A percentile compares a stretch with the other conserved stretches of the same genome.
phyloP scores from a whole-genome alignment of 2,113 vertebrate genomes.

The Rynchops niger region DNA sequence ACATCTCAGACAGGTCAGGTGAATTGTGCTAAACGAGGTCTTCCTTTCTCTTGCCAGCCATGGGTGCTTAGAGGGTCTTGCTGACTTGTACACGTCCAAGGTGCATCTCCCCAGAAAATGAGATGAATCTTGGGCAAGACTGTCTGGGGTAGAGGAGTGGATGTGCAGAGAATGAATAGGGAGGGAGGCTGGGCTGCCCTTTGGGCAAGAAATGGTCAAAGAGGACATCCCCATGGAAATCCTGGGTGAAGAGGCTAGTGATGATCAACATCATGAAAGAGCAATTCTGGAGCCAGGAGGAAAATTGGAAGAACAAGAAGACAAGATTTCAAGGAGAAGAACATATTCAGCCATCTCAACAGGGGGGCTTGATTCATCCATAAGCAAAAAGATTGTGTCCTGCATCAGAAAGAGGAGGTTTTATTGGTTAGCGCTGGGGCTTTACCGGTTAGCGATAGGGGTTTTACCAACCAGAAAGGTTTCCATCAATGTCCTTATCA shows the following conservation, averaged over 20 bases:
- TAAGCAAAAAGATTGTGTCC: background rate
- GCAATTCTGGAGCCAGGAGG: background rate
- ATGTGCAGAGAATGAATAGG: fast-evolving
- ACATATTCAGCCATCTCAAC: background rate
- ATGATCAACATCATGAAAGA: background rate
- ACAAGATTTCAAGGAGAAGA: background rate
- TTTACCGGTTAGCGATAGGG: background rate
- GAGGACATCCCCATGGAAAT: background rate
- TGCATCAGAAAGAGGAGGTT: background rate
- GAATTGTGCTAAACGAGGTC: background rate
- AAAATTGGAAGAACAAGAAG: background rate
- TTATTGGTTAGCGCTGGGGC: background rate
- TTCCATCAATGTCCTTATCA: background rate
- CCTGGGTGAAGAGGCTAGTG: background rate
- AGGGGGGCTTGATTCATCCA: background rate
- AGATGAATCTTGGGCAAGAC: background rate
- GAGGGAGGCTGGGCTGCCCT: background rate
- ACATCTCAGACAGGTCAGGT: background rate
- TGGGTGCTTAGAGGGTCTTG: background rate
- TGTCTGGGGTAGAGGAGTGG: background rate
- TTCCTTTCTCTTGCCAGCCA: background rate
- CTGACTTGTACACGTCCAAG: background rate
- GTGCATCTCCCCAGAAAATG: background rate
- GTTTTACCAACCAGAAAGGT: background rate
- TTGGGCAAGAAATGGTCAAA: background rate